phyloP scores from a whole-genome alignment of 1,140 invertebrate genomes.

The Anadara kagoshimensis region DNA sequence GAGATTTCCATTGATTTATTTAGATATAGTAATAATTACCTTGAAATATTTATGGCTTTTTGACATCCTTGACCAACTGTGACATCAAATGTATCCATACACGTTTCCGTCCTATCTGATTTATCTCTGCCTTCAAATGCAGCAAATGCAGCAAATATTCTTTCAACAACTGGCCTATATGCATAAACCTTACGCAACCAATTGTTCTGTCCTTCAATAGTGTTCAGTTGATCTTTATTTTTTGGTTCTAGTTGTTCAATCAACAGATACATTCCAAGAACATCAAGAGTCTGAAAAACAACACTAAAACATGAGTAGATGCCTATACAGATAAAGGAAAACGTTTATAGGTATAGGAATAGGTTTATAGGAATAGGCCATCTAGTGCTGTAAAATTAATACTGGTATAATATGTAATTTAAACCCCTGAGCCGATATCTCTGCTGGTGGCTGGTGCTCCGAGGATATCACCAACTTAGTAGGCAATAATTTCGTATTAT shows the following conservation, averaged over 20 bases:
- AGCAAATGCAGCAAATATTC: constrained; percentile 22
- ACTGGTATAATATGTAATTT: too few species aligned
- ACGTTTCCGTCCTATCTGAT: neutral
- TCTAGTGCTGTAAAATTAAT: too few species aligned
- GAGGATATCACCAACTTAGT: too few species aligned
- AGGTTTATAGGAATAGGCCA: constrained; percentile 5
- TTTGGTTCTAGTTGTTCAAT: constrained; percentile 37
- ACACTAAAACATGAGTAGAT: too few species aligned
- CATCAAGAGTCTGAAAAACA: constrained; percentile 47
- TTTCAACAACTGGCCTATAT: constrained; percentile 44
- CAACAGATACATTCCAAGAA: constrained; percentile 33
- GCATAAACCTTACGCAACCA: constrained; percentile 38
- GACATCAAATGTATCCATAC: neutral
- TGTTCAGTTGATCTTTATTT: constrained; percentile 32
- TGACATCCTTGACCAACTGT: neutral
- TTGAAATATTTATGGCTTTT: too few species aligned
- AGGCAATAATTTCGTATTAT: too few species aligned
- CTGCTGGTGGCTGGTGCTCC: too few species aligned
- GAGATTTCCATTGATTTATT: too few species aligned
- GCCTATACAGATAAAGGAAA: too few species aligned
- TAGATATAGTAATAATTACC: too few species aligned
- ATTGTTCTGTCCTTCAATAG: constrained; percentile 2
- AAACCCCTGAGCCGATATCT: too few species aligned
- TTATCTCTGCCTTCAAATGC: neutral
- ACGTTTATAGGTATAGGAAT: too few species aligned